Evolutionary conservation across 2,113 vertebrate species (phyloP).

Genomic region (Lonchura striata): DNA sequence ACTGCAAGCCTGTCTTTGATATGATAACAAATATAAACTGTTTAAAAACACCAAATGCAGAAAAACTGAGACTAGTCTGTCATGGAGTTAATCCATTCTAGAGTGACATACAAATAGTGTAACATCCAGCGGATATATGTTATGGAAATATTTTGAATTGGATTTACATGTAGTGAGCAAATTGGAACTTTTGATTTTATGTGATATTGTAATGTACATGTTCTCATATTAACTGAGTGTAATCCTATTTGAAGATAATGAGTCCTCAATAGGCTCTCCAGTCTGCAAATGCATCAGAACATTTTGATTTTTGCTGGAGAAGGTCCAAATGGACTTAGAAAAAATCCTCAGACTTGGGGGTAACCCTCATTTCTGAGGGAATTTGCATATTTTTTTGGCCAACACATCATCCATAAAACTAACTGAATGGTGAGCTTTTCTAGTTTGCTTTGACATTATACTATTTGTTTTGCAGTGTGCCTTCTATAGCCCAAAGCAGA

Average conservation of each 20-base stretch:
- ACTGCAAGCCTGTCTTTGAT: conserved; percentile 94
- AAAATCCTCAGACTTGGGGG: conserved; percentile 46
- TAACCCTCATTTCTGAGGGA: conserved; percentile 20
- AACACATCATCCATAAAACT: conserved; percentile 9
- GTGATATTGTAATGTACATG: conserved; percentile 83
- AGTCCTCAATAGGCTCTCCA: conserved; percentile 76
- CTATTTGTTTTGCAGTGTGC: conserved; percentile 36
- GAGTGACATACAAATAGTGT: conserved; percentile 84
- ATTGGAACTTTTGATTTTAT: conserved; percentile 84
- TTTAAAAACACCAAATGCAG: conserved; percentile 94
- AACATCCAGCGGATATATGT: conserved; percentile 83
- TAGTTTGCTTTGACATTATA: neutral
- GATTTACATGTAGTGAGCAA: conserved; percentile 83
- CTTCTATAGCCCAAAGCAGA: conserved; percentile 54
- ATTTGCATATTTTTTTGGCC: conserved; percentile 27
- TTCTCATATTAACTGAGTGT: conserved; percentile 80
- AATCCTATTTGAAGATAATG: conserved; percentile 85
- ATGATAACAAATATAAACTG: conserved; percentile 99
- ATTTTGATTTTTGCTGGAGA: conserved; percentile 61
- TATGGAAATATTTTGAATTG: conserved; percentile 86
- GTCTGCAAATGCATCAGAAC: conserved; percentile 67
- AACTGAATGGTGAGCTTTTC: conserved; percentile 17
- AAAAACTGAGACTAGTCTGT: conserved; percentile 79
- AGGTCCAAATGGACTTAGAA: conserved; percentile 37
- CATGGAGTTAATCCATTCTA: conserved; percentile 86